phyloP scores from a whole-genome alignment of 2,888 invertebrate species.

The Heteropelma amictum region DNA sequence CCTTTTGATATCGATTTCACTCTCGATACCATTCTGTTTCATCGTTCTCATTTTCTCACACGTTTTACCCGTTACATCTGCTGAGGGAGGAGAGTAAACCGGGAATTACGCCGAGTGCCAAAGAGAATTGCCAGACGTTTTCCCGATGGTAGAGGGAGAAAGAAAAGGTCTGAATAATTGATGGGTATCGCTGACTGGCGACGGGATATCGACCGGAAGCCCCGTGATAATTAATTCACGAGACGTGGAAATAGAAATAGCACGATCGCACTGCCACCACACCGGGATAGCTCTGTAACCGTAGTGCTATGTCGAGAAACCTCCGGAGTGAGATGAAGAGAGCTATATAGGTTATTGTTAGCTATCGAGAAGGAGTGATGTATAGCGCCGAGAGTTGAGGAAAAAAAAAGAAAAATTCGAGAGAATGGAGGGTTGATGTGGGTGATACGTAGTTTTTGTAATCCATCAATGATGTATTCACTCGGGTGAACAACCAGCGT shows the following conservation, averaged over 20 bases:
- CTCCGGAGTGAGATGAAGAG: constrained; percentile 42
- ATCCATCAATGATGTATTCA: constrained; percentile 49
- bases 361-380: constrained; percentile 7
- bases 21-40: constrained; percentile 1
- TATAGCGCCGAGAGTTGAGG: neutral
- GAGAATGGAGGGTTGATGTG: constrained; percentile 1
- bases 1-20: neutral
- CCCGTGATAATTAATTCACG: constrained; percentile 72
- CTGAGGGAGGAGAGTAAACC: constrained; percentile 48
- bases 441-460: constrained; percentile 33
- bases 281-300: constrained; percentile 15
- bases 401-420: constrained; percentile 11
- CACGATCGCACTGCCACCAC: constrained; percentile 49
- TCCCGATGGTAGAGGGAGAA: neutral
- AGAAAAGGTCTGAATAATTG: constrained; percentile 65
- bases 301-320: constrained; percentile 6
- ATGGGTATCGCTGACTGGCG: constrained; percentile 66
- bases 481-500: constrained; percentile 19
- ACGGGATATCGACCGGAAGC: constrained; percentile 69
- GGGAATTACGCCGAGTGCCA: constrained; percentile 56
- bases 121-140: constrained; percentile 56
- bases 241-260: constrained; percentile 72
- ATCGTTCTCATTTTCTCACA: constrained; percentile 8
- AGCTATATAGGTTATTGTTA: constrained; percentile 28
- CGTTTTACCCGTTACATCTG: constrained; percentile 29